These are phyloP conservation scores for Heliconius himera DNA, from an alignment of 1,140 invertebrate genomes.

Conservation along the genomic window DNA sequence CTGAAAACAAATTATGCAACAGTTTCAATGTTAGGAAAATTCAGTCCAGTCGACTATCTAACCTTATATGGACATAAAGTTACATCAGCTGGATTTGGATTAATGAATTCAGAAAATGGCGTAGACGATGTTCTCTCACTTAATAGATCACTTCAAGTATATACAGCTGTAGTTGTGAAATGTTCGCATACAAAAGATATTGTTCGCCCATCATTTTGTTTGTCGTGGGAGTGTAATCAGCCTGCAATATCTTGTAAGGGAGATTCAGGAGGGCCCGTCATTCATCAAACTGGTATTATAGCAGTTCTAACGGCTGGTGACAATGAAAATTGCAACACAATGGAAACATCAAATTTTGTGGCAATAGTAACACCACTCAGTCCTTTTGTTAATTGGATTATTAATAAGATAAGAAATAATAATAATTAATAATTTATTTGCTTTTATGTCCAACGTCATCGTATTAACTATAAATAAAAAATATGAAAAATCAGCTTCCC, in stretches of 20 bases:
- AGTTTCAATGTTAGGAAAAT: background rate
- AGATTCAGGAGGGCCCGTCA: background rate
- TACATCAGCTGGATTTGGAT: background rate
- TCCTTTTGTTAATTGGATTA: background rate
- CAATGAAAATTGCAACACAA: background rate
- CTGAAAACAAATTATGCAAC: background rate
- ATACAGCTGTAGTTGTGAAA: background rate
- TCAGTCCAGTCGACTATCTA: background rate
- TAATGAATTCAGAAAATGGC: background rate
- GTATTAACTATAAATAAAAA: too few relatives aligned
- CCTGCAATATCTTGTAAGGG: background rate
- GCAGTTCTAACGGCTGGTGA: background rate
- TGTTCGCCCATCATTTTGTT: background rate
- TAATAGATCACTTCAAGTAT: conserved; percentile 2
- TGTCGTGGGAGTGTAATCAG: background rate
- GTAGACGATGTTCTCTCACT: background rate
- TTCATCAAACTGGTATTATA: background rate
- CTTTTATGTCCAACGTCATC: too few relatives aligned
- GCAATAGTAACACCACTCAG: background rate
- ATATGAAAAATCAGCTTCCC: too few relatives aligned
- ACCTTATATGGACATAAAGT: conserved; percentile 1
- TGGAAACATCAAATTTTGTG: background rate
- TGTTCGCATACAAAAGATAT: background rate
- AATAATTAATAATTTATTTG: too few relatives aligned
- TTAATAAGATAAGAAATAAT: too few relatives aligned